Evolutionary conservation across 2,888 invertebrate species (phyloP).

Genomic region (Chorisops tibialis): DNA sequence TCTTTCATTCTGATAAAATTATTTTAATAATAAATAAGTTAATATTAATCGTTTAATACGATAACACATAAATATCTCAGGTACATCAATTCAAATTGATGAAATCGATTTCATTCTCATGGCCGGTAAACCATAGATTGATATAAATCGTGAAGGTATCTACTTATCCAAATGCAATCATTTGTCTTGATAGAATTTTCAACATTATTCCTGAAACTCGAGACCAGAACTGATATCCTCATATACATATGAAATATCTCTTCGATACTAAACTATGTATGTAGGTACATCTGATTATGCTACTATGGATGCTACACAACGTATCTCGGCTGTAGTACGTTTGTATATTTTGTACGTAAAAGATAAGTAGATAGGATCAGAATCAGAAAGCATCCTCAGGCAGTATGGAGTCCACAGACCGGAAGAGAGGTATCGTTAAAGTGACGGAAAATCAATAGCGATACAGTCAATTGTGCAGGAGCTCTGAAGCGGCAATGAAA

Average conservation of each 20-base stretch:
- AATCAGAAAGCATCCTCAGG: not conserved
- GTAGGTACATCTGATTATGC: not conserved
- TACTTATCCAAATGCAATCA: slow-evolving; percentile 30
- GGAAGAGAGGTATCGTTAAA: slow-evolving; percentile 6
- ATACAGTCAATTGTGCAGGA: slow-evolving; percentile 29
- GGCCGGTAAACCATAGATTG: slow-evolving; percentile 25
- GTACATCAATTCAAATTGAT: slow-evolving; percentile 24
- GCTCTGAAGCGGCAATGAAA: slow-evolving; percentile 16
- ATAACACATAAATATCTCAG: not conserved
- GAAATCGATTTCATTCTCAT: slow-evolving; percentile 26
- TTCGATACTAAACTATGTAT: not conserved
- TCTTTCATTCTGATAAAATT: no score
- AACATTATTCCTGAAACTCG: slow-evolving; percentile 5
- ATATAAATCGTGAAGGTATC: slow-evolving; percentile 30
- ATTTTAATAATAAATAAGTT: no score
- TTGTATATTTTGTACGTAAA: not conserved
- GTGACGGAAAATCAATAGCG: slow-evolving; percentile 30
- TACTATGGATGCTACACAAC: not conserved
- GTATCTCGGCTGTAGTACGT: not conserved
- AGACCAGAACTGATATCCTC: no score
- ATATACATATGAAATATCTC: not conserved
- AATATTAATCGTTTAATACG: no score
- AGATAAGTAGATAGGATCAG: not conserved
- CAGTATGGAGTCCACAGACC: not conserved
- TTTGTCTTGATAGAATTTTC: slow-evolving; percentile 30